Evolutionary conservation across 2,113 vertebrate species (phyloP).

Genomic region (Oreocharis arfaki): DNA sequence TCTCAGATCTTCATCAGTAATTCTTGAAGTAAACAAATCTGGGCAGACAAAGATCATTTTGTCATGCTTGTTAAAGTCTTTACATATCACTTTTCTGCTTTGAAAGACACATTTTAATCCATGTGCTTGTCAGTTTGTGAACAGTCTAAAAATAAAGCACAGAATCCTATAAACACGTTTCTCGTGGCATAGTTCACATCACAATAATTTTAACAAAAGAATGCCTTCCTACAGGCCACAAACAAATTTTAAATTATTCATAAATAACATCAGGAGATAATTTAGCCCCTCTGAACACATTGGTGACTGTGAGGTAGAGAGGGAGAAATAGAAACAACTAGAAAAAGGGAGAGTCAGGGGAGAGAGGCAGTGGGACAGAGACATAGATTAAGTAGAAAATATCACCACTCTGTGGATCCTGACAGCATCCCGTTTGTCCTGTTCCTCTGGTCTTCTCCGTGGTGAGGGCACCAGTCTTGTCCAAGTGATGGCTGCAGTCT

Average conservation of each 20-base stretch:
- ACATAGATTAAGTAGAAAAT: not conserved
- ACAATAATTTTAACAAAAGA: not conserved
- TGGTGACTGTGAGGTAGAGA: not conserved
- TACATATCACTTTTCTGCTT: not conserved
- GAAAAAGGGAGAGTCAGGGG: not conserved
- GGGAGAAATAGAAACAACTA: not conserved
- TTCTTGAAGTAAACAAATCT: not conserved
- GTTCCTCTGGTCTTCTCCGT: not conserved
- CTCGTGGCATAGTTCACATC: not conserved
- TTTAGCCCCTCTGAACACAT: not conserved
- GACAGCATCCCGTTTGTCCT: not conserved
- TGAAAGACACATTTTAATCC: not conserved
- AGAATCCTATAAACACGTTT: not conserved
- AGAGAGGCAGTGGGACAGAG: not conserved
- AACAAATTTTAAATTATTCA: not conserved
- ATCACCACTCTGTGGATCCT: not conserved
- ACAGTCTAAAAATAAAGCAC: not conserved
- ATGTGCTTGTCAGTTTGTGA: not conserved
- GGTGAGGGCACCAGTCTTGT: not conserved
- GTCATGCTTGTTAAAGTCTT: not conserved
- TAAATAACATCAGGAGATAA: not conserved
- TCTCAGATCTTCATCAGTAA: not conserved
- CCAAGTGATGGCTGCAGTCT: not conserved
- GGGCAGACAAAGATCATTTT: not conserved
- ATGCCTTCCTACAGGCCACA: not conserved